Evolutionary conservation across 2,888 invertebrate species (phyloP), one percentile per base, ranked within the genome.

Genomic region (Cryptocephalus moraei): DNA sequence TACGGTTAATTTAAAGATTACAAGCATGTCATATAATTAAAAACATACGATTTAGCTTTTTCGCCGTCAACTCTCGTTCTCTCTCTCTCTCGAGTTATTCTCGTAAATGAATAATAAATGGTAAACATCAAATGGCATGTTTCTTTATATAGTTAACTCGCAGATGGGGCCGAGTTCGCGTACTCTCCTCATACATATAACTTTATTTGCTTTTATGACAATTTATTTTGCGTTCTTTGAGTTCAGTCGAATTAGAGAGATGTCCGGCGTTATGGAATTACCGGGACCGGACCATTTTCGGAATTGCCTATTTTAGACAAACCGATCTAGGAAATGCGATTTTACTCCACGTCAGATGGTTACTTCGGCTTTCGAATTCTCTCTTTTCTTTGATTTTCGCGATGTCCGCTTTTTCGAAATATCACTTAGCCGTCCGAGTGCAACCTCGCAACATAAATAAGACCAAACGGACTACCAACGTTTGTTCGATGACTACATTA

Each of bases 1-100:
- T 53, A 63, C 57, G 64, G 62, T 63, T 64, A 65, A 65, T 65
- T 64, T 61, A 62, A 62, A 63, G 62, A 64, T 66, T 62, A 61
- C 62, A 62, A 59, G 57, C 63, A 62, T 62, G 60, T 64, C 62
- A 62, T 59, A 56, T 58, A 61, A 64, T 66, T 66, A 65, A 63
- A 64, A 61, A 60, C 62, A 59, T 57, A 56, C 62, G 56, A 36
- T 36, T 11, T 36, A 36, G n/a, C 12, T 36, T 36, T 22, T 22
- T 22, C 22, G 22, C 22, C 22, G 22, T 22, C 56, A 62, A 60
- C 62, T 61, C 56, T 60, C 62, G 61, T 61, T 62, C 56, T 55
- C 53, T 54, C 52, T 54, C 57, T 58, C 58, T 61, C 58, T 58
- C 56, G 56, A 57, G 59, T 58, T 60, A 57, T 61, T 59, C 59